Evolutionary conservation across 2,888 invertebrate genomes (phyloP).

Genomic region (Synergus laeviventris): DNA sequence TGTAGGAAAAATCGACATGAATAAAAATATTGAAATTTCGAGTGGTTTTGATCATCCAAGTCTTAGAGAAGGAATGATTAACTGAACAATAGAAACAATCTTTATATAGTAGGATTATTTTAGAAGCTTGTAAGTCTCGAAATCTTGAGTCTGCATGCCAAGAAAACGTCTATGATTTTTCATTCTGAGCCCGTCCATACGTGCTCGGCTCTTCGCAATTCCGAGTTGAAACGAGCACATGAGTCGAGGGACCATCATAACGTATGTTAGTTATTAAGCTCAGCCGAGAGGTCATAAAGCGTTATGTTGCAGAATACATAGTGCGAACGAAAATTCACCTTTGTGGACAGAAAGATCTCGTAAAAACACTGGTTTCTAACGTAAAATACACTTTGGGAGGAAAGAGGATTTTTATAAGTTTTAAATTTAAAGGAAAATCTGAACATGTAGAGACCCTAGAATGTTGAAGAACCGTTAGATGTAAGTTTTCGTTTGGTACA

Average conservation of each 20-base stretch:
- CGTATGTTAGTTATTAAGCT: conserved; percentile 34
- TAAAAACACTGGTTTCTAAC: not conserved
- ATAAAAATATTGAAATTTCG: too few relatives aligned
- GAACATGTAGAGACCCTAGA: not conserved
- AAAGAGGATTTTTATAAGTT: not conserved
- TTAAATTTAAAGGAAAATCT: not conserved
- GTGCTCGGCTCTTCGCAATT: conserved; percentile 30
- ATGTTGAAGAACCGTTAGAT: not conserved
- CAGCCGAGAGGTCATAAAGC: conserved; percentile 21
- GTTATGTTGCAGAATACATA: conserved; percentile 29
- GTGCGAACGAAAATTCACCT: conserved; percentile 13
- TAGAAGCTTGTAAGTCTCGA: not conserved
- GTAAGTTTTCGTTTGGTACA: too few relatives aligned
- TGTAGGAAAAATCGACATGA: too few relatives aligned
- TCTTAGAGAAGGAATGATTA: too few relatives aligned
- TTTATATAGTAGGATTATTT: not conserved
- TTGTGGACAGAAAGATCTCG: not conserved
- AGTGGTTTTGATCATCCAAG: too few relatives aligned
- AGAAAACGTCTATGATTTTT: not conserved
- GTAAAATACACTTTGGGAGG: not conserved
- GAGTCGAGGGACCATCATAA: conserved; percentile 30
- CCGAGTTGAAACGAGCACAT: conserved; percentile 32
- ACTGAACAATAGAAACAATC: not conserved
- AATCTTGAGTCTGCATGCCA: not conserved
- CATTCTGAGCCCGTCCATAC: not conserved